Base-by-base conservation (phyloP, 35 echinoderm and acorn worm species). In the Ophioderma brevispina region DNA sequence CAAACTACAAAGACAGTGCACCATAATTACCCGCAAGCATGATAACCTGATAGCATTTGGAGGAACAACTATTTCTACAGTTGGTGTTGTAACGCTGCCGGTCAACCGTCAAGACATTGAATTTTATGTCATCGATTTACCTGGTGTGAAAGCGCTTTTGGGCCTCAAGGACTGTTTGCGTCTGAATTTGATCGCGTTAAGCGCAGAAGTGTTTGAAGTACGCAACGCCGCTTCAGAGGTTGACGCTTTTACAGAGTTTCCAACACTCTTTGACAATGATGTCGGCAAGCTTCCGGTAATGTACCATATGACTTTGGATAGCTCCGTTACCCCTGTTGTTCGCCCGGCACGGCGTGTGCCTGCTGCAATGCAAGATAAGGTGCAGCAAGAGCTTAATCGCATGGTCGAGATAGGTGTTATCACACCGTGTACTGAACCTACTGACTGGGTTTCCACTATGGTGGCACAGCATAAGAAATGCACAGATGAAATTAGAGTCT, bases 381-480 rank as follows among this genome's bases (percentile, higher is more conserved):
- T 92, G 13, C 79, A 87, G 70, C 5, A 21, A 3, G 85, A 92
- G 35, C 78, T 88, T 28, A 31, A 88, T 14, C 46, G 91, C 14
- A 88, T 92, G 85, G 46, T 36, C 13, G 33, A 38, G 1, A 25
- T 88, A 19, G 91, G 85, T 25, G 75, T 87, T 15, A 87, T 87
- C 17, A 23, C 86, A 41, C 40, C 86, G 36, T 33, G 34, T 40
- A 78, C 18, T 19, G 38, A 91, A 85, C 89, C 82, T 19, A 91
- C 81, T 1, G 89, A 76, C 10, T 84, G 82, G 81, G 82, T 86
- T 0, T 70, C 63, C 0, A 28, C 81, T 0, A 91, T 86, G 82
- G 89, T 91, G 13, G 15, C 81, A 39, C 36, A 55, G 14, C 0
- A 63, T 25, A 86, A 91, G 82, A 91, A 91, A 77, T 86, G 78